Conservation (phyloP, 1,140 invertebrate genomes). For the Zaprionus kolodkinae region DNA sequence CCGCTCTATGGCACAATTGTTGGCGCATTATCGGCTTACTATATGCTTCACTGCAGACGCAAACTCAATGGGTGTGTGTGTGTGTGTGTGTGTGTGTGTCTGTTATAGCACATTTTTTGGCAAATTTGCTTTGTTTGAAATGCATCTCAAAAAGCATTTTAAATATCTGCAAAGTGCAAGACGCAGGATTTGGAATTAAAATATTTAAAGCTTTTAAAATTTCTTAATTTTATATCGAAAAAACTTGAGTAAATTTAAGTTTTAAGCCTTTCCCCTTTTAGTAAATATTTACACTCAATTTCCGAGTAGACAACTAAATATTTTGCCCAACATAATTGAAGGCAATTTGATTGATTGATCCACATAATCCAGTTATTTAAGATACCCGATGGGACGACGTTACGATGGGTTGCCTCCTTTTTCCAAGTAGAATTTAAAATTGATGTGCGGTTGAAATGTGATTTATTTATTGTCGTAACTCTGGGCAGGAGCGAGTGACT, state of each 20-base stretch:
- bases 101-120: background rate
- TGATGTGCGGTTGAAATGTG: conserved; percentile 40
- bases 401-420: background rate
- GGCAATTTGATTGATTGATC: conserved; percentile 44
- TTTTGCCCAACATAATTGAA: conserved; percentile 31
- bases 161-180: background rate
- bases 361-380: conserved; percentile 38
- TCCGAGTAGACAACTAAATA: conserved; percentile 25
- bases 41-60: conserved; percentile 31
- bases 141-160: background rate
- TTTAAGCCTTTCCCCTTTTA: background rate
- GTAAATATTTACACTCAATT: conserved; percentile 44
- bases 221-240: background rate
- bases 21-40: conserved; percentile 49
- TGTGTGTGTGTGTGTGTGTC: background rate
- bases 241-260: background rate
- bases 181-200: background rate
- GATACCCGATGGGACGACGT: background rate
- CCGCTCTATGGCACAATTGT: conserved; percentile 45
- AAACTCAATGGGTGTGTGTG: background rate
- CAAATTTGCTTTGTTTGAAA: background rate
- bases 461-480: conserved; percentile 33
- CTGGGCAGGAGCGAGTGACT: background rate
- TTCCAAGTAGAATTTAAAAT: conserved; percentile 29
- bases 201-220: background rate